Base-by-base conservation (phyloP, 1,140 invertebrate species). In the Callitettix versicolor region DNA sequence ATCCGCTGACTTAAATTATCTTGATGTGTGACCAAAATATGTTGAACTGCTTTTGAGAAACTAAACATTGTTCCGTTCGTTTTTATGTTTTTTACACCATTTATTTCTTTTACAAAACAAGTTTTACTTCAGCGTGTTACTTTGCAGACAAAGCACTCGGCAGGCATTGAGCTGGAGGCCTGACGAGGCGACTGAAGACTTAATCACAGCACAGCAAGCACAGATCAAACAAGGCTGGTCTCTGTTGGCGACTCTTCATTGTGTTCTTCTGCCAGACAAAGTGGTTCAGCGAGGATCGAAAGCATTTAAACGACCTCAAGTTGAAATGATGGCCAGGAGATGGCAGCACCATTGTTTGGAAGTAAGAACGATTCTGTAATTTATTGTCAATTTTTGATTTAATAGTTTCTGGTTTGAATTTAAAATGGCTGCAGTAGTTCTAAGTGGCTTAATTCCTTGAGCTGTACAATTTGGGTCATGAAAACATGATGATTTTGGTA, bases 331-430 rank as follows among this genome's bases (percentile, higher is more conserved):
- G 75, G 95, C 95, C 9, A 80, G 93, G 21, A 77, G 93, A 42
- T 99, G 96, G 96, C 96, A 99, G 70, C 95, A 99, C 74, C 87
- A 95, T 58, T 98, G 95, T 71, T 77, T 98, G 6, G 95, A 99
- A 76, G 91, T 66, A 53, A 42, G 21, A 33, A 20, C 21, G 2
- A 20, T 20, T 5, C 14, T 20, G 43, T 7, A 43, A n/a, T n/a
- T 12, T 43, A 6, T 18, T 36, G 34, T n/a, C n/a, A 9, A n/a
- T 36, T 36, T 12, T 3, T 5, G n/a, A n/a, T n/a, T n/a, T n/a
- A n/a, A n/a, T n/a, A n/a, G n/a, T n/a, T n/a, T n/a, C n/a, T n/a
- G n/a, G n/a, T n/a, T n/a, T 38, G 6, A 21, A 9, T 18, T 47
- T 4, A 7, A n/a, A n/a, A n/a, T n/a, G n/a, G n/a, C n/a, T n/a